Evolutionary conservation across 2,888 invertebrate species (phyloP).

Genomic region (Agriopis aurantiaria): DNA sequence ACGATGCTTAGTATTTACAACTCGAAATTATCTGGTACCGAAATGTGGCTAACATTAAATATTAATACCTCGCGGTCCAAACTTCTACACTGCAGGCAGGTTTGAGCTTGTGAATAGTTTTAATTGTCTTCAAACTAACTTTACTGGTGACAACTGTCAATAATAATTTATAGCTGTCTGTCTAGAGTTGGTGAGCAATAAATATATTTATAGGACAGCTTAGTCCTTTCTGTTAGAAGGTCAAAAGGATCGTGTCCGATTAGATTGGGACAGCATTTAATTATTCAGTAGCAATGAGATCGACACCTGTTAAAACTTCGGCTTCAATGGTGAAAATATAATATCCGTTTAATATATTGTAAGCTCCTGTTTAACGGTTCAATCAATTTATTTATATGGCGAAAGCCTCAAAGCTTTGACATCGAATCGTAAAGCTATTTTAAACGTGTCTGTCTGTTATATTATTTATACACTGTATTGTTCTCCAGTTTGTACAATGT

Average conservation of each 20-base stretch:
- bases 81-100: slow-evolving; percentile 22
- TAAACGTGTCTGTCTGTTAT: background rate
- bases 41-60: slow-evolving; percentile 26
- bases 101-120: slow-evolving; percentile 20
- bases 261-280: slow-evolving; percentile 52
- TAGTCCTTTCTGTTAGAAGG: slow-evolving; percentile 49
- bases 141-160: slow-evolving; percentile 54
- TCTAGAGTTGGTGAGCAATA: slow-evolving; percentile 51
- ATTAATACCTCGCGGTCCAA: slow-evolving; percentile 25
- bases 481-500: background rate
- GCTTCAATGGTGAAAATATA: slow-evolving; percentile 44
- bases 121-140: slow-evolving; percentile 40
- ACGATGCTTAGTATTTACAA: background rate
- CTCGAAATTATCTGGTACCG: background rate
- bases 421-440: slow-evolving; percentile 13
- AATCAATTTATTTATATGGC: slow-evolving; percentile 18
- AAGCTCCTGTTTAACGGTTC: slow-evolving; percentile 23
- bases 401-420: slow-evolving; percentile 31
- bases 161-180: slow-evolving; percentile 54
- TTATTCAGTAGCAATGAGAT: slow-evolving; percentile 56
- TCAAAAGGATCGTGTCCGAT: slow-evolving; percentile 46
- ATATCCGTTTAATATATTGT: slow-evolving; percentile 30
- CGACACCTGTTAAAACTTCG: slow-evolving; percentile 58
- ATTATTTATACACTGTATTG: background rate
- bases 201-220: slow-evolving; percentile 55